These are phyloP conservation scores for Epistrophe grossulariae DNA, from an alignment of 2,888 invertebrate species.

Conservation along the genomic window DNA sequence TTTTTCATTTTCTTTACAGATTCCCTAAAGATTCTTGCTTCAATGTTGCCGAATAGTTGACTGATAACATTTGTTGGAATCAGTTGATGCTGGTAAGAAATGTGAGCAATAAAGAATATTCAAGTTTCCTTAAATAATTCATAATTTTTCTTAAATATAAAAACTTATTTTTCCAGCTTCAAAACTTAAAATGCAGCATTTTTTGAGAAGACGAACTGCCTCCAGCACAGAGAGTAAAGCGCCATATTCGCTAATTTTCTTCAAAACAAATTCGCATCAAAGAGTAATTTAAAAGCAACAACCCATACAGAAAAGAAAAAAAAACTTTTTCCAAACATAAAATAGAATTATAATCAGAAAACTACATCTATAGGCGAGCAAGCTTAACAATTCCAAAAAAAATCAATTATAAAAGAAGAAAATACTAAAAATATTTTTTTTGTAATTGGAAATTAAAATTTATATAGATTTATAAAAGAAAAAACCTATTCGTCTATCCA, in stretches of 20 bases:
- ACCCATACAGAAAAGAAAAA: background rate
- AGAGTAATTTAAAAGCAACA: constrained; percentile 47
- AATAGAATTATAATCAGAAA: background rate
- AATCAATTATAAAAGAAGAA: constrained; percentile 2
- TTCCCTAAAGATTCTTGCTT: constrained; percentile 19
- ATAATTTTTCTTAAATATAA: background rate
- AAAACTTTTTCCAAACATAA: constrained; percentile 16
- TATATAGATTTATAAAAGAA: constrained; percentile 1
- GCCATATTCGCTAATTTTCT: constrained; percentile 67
- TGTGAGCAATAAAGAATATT: background rate
- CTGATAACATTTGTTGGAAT: constrained; percentile 52
- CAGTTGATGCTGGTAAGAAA: constrained; percentile 69
- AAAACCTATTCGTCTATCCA: background rate
- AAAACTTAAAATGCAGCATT: constrained; percentile 77
- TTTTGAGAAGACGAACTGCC: constrained; percentile 76
- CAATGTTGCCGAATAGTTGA: constrained; percentile 63
- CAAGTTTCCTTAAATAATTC: background rate
- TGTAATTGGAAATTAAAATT: background rate
- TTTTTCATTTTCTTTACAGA: constrained; percentile 40
- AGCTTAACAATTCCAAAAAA: constrained; percentile 2
- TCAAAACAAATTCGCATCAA: constrained; percentile 60
- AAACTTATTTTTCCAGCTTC: constrained; percentile 73
- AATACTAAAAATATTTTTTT: background rate
- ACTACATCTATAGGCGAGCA: constrained; percentile 3
- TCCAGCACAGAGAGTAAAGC: constrained; percentile 77